Evolutionary conservation across 2,797 vertebrate genomes (phyloP).

Genomic region (Gila robusta): DNA sequence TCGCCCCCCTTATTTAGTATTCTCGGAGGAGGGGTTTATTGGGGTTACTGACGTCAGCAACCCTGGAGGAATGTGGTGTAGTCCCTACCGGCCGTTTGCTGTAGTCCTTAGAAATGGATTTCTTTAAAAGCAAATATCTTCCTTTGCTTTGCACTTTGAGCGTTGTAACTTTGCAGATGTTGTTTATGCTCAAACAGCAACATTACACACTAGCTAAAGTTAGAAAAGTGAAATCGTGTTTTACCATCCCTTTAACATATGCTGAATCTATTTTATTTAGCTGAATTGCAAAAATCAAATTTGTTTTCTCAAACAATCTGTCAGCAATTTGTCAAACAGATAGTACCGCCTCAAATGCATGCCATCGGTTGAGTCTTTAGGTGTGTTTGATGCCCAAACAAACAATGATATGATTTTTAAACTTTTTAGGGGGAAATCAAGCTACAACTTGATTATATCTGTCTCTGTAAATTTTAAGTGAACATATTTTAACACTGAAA

Average conservation of each 20-base stretch:
- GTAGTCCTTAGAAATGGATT: too few species aligned
- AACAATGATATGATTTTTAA: neutral
- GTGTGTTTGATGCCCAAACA: neutral
- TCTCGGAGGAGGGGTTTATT: too few species aligned
- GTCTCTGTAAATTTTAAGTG: neutral
- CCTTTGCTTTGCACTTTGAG: too few species aligned
- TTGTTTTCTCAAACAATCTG: neutral
- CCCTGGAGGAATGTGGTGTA: too few species aligned
- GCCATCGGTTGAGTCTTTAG: neutral
- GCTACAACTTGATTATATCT: neutral
- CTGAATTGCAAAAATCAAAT: neutral
- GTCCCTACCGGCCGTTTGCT: too few species aligned
- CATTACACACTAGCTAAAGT: too few species aligned
- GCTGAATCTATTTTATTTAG: neutral
- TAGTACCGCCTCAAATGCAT: neutral
- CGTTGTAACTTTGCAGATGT: too few species aligned
- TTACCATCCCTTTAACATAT: neutral
- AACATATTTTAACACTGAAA: constrained; percentile 9
- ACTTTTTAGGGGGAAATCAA: neutral
- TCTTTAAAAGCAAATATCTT: too few species aligned
- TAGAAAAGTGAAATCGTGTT: too few species aligned
- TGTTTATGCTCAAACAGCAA: too few species aligned
- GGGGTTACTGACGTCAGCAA: too few species aligned
- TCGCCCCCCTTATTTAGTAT: too few species aligned
- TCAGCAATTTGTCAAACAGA: neutral